These are phyloP conservation scores for Propithecus perrieri DNA, from an alignment of 2,797 vertebrate species.

Conservation along the genomic window DNA sequence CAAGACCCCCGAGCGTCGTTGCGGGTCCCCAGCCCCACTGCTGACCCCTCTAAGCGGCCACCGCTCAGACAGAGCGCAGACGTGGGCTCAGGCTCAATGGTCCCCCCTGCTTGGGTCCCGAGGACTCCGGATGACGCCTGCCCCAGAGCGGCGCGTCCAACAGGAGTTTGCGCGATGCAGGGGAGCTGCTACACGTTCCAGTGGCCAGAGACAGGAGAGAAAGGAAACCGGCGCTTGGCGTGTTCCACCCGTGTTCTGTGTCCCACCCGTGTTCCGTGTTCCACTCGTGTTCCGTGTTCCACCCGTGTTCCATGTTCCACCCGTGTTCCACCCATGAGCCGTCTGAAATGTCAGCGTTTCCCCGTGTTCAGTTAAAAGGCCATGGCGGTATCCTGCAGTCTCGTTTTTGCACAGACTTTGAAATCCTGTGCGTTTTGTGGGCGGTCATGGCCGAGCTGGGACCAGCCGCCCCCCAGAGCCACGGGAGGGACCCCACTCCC, in stretches of 20 bases:
- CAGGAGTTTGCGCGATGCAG: accelerated
- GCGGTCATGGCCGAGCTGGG: neutral
- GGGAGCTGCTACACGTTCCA: accelerated
- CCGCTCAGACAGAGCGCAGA: neutral
- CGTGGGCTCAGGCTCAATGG: neutral
- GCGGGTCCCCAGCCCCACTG: neutral
- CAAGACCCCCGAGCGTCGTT: neutral
- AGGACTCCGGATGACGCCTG: neutral
- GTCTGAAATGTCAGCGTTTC: neutral
- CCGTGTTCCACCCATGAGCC: accelerated
- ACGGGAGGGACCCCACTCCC: accelerated
- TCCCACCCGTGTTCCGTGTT: neutral
- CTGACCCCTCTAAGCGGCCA: no score
- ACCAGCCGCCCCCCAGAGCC: neutral
- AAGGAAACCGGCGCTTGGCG: neutral
- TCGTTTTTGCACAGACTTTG: neutral
- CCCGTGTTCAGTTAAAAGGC: neutral
- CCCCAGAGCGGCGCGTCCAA: accelerated
- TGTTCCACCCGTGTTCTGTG: no score
- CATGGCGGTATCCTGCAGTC: neutral
- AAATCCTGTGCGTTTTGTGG: accelerated
- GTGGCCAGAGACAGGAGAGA: neutral
- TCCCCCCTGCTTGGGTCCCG: neutral
- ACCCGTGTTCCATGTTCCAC: no score
- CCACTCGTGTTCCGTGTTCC: no score